Conservation (phyloP, 2,888 invertebrate genomes). For the Plusia festucae region DNA sequence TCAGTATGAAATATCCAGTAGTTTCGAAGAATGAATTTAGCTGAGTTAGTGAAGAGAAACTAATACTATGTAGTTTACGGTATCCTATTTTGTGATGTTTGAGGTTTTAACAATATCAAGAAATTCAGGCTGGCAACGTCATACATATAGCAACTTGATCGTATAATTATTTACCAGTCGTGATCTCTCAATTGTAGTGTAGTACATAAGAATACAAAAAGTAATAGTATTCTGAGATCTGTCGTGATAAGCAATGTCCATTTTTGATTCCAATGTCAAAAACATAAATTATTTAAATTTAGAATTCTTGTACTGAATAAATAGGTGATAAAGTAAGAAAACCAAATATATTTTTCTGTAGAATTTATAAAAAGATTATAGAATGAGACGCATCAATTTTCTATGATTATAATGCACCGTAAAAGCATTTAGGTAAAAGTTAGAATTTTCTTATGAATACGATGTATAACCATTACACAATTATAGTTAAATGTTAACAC, state of each 20-base stretch:
- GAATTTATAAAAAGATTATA: too few relatives aligned
- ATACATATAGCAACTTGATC: too few relatives aligned
- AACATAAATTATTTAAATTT: too few relatives aligned
- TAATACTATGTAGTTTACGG: neutral
- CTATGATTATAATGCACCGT: too few relatives aligned
- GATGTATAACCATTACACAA: neutral
- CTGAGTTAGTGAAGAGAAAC: neutral
- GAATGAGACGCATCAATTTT: too few relatives aligned
- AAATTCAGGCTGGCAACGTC: neutral
- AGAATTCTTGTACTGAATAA: too few relatives aligned
- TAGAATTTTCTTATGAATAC: neutral
- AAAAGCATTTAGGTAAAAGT: neutral
- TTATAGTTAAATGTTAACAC: neutral
- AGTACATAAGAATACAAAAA: neutral
- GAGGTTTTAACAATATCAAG: neutral
- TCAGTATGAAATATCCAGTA: neutral
- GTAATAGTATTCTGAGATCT: neutral
- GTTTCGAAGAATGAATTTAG: constrained; percentile 1
- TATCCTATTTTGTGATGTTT: neutral
- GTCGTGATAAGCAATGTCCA: neutral
- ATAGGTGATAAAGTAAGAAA: too few relatives aligned
- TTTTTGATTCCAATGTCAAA: neutral
- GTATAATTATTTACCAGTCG: too few relatives aligned
- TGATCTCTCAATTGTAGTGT: neutral
- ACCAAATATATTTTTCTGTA: too few relatives aligned